Conservation (phyloP, 2,113 vertebrate genomes). For the Sinocyclocheilus rhinocerous region DNA sequence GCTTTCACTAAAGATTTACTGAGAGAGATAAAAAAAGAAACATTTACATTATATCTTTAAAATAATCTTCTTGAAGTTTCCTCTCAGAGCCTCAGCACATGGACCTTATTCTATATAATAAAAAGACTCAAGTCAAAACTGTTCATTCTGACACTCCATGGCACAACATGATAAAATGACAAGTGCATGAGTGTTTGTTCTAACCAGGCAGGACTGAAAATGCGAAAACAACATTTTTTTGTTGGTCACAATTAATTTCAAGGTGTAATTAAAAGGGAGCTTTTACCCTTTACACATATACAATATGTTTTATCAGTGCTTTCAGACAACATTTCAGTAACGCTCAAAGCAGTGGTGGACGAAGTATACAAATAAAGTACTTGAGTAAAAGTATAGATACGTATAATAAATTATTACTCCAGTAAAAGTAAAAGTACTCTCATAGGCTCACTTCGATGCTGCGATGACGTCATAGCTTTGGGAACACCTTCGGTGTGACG, state of each 20-base stretch:
- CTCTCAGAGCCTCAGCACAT: not conserved
- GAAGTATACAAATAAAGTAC: too few species aligned
- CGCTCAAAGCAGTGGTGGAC: too few species aligned
- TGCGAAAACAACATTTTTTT: not conserved
- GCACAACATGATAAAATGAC: not conserved
- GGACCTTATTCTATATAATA: not conserved
- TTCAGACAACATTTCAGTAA: too few species aligned
- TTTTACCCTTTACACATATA: not conserved
- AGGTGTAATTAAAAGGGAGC: not conserved
- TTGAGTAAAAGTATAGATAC: too few species aligned
- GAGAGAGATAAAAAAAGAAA: not conserved
- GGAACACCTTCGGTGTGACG: too few species aligned
- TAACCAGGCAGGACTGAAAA: not conserved
- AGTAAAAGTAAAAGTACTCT: too few species aligned
- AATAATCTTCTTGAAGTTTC: constrained; percentile 23
- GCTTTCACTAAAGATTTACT: not conserved
- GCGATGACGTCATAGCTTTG: too few species aligned
- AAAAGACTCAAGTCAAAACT: not conserved
- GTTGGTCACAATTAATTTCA: not conserved
- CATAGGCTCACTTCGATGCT: too few species aligned
- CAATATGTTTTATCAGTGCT: too few species aligned
- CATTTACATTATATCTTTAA: constrained; percentile 12
- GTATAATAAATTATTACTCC: too few species aligned
- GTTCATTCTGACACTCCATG: not conserved
- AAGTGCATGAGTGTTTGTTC: not conserved